These are phyloP conservation scores for Neuroterus valhalla DNA, from an alignment of 1,140 invertebrate species.

Conservation along the genomic window DNA sequence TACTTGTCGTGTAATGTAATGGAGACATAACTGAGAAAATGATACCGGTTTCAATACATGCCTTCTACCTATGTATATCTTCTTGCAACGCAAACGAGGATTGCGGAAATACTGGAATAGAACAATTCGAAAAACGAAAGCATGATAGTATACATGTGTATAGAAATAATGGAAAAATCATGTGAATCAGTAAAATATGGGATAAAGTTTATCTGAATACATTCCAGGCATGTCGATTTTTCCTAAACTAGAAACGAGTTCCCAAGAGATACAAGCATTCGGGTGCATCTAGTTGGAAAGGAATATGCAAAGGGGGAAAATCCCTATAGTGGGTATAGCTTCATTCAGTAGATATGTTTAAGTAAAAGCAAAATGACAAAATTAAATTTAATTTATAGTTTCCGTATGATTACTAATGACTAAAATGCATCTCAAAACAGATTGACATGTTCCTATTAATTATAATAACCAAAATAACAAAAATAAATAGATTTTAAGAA, in stretches of 20 bases:
- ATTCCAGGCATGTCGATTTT: conserved; percentile 19
- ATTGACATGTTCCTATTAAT: too few relatives aligned
- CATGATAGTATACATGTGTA: background rate
- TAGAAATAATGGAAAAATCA: background rate
- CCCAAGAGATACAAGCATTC: conserved; percentile 1
- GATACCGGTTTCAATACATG: conserved; percentile 22
- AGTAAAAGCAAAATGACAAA: too few relatives aligned
- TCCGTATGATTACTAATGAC: too few relatives aligned
- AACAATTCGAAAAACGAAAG: conserved; percentile 11
- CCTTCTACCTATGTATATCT: conserved; percentile 26
- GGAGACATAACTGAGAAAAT: conserved; percentile 27
- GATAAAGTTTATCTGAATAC: conserved; percentile 21
- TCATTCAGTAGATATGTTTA: too few relatives aligned
- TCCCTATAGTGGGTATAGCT: background rate
- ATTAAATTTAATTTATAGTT: too few relatives aligned
- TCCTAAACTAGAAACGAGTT: background rate
- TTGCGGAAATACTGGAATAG: conserved; percentile 17
- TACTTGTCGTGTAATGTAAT: conserved; percentile 4
- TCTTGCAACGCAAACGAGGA: conserved; percentile 8
- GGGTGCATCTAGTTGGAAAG: background rate
- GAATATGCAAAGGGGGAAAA: background rate
- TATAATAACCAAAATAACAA: too few relatives aligned
- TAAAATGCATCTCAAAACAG: too few relatives aligned
- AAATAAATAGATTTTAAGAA: too few relatives aligned
- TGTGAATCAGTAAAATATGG: background rate